Base-by-base conservation (phyloP, 2,113 vertebrate genomes). In the Scortum barcoo region DNA sequence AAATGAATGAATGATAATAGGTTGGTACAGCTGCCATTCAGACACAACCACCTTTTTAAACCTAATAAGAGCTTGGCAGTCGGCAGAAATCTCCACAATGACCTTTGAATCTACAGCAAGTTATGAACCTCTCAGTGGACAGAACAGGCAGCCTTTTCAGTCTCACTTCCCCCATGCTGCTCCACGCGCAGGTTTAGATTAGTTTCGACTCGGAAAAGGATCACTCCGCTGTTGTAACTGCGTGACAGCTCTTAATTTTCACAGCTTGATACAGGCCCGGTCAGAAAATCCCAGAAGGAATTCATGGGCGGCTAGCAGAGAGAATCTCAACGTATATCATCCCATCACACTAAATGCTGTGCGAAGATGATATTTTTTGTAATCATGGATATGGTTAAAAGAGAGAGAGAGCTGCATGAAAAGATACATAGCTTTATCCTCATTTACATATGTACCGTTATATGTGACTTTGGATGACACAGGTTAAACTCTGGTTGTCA, bases 191-290 rank as follows among this genome's bases (percentile, higher is more conserved):
- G 36, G 53, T 66, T 42, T 1, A 16, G 22, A 50, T 58, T 57
- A 58, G 60, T 57, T 66, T 36, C 36, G 61, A 66, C 60, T 28
- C 57, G 40, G 60, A 22, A 48, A 50, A 57, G 26, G 24, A 66
- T 57, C 60, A 40, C 40, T 80, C 61, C 38, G 51, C 61, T 40
- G 53, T 6, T 36, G 40, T 33, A 58, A 46, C 24, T 36, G 30
- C 50, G 30, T 53, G 46, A 65, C 53, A 78, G 53, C 51, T 67
- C 60, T 19, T 66, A 12, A 62, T 75, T 53, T 73, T 33, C 28
- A 72, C 70, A 30, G 17, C 54, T 57, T 30, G 7, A 72, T 44
- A 12, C 38, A 56, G 40, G 33, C 26, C 57, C 12, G 24, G 24
- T 48, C 26, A 46, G 20, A n/a, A 30, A 36, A 57, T 26, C n/a